Percentiles rank a stretch among this genome's conserved stretches.
These are phyloP conservation scores for Adelges cooleyi DNA, from an alignment of 1,140 invertebrate species.

Conservation along the genomic window DNA sequence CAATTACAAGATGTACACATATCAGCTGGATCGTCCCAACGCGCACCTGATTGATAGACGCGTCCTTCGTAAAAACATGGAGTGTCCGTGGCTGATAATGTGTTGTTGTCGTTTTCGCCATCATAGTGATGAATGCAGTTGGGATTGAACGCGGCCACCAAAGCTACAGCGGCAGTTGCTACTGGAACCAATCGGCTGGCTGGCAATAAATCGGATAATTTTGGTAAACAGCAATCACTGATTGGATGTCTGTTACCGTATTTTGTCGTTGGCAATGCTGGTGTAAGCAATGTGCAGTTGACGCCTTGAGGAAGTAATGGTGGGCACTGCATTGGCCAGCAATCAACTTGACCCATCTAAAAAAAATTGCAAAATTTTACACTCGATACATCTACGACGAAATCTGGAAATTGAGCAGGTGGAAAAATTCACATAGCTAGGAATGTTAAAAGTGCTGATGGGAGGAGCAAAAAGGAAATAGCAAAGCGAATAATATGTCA, in stretches of 20 bases:
- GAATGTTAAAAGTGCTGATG: too few relatives aligned
- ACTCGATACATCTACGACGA: not conserved
- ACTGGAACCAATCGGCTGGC: conserved; percentile 34
- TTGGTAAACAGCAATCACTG: conserved; percentile 59
- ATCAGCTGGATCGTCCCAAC: conserved; percentile 50
- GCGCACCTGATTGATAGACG: conserved; percentile 49
- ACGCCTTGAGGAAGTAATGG: conserved; percentile 54
- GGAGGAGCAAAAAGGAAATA: too few relatives aligned
- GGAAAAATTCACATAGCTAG: too few relatives aligned
- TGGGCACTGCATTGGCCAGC: conserved; percentile 76
- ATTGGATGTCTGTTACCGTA: conserved; percentile 41
- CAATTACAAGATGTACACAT: conserved; percentile 64
- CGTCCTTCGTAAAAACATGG: conserved; percentile 49
- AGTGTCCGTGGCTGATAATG: not conserved
- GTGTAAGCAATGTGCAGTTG: conserved; percentile 44
- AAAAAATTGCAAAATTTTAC: conserved; percentile 30
- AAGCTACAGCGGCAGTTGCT: conserved; percentile 30
- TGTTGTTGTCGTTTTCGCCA: conserved; percentile 26
- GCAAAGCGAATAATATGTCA: too few relatives aligned
- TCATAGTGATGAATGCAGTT: not conserved
- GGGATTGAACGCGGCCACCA: not conserved
- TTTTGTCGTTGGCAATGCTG: conserved; percentile 41
- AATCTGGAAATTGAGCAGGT: too few relatives aligned
- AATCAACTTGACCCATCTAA: conserved; percentile 78
- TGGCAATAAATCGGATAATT: conserved; percentile 46